These are phyloP conservation scores for Mustelus asterias DNA, from an alignment of 2,113 vertebrate species.

Conservation along the genomic window DNA sequence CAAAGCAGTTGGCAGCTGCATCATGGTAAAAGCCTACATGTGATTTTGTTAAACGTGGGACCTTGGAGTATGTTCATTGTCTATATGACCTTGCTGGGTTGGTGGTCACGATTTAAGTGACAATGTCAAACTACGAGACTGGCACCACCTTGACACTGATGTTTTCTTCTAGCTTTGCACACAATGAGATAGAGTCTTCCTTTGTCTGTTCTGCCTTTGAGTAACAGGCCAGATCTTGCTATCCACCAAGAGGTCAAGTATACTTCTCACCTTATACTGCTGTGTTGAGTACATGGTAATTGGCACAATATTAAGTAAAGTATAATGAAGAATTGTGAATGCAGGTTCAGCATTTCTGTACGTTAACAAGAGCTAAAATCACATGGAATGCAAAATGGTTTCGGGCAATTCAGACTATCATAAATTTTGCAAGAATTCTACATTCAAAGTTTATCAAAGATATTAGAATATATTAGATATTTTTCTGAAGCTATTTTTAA, in stretches of 20 bases:
- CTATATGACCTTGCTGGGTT: no score
- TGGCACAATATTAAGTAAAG: neutral
- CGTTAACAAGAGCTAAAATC: neutral
- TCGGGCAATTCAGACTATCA: neutral
- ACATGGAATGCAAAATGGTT: neutral
- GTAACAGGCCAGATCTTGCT: neutral
- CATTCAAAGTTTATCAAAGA: neutral
- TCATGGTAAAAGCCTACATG: no score
- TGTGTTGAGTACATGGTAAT: neutral
- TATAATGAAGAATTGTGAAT: neutral
- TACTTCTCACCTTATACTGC: neutral
- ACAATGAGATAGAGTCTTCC: no score
- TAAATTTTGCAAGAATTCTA: neutral
- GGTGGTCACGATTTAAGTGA: no score
- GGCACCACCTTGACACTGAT: no score
- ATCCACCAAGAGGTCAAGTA: neutral
- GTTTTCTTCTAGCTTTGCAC: no score
- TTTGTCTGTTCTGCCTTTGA: no score
- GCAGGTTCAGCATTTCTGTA: neutral
- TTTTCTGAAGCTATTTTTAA: neutral
- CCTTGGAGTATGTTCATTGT: no score
- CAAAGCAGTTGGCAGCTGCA: no score
- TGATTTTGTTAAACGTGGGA: no score
- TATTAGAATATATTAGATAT: neutral
- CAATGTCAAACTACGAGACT: no score